Base-by-base conservation (phyloP, 1,140 invertebrate genomes). In the Apis laboriosa region DNA sequence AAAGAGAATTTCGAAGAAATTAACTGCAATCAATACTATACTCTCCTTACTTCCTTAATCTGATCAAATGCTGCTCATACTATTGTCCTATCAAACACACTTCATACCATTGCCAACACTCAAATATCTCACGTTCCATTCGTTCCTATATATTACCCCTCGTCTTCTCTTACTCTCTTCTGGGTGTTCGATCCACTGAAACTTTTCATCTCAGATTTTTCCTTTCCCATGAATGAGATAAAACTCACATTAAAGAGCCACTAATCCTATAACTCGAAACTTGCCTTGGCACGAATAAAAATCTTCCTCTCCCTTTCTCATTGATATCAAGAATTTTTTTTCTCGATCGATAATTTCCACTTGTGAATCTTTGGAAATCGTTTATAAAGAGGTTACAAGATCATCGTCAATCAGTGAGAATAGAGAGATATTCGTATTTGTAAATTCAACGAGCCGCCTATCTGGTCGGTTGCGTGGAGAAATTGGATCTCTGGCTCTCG, bases 261-360 rank as follows among this genome's bases (percentile, higher is more conserved):
- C 85, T 91, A 90, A 90, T 91, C 89, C 86, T 76, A 83, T 82
- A 84, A 86, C 84, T 89, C 84, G 80, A 84, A 91, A 88, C 89
- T 91, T 90, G 84, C 86, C 85, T 80, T 80, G 68, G 73, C 70
- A 75, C 34, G 88, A 80, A 91, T 80, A 81, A 88, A 79, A 21
- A 64, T 67, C 70, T 49, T 24, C 28, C 15, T 5, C 56, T n/a
- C 34, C 61, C 13, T 5, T 49, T 51, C 43, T 55, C 77, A 73
- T 34, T 19, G 71, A 24, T 5, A 12, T n/a, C n/a, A 15, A 9
- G 86, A 79, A 91, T 43, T 7, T 43, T 43, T 43, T 43, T 43
- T 43, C 77, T 90, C 90, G 72, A 43, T 4, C 21, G 75, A 24
- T 21, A 49, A 72, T 81, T 63, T 55, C 63, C 0, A 11, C 60